Base-by-base conservation (phyloP, 1,140 invertebrate species). In the Prorops nasuta region DNA sequence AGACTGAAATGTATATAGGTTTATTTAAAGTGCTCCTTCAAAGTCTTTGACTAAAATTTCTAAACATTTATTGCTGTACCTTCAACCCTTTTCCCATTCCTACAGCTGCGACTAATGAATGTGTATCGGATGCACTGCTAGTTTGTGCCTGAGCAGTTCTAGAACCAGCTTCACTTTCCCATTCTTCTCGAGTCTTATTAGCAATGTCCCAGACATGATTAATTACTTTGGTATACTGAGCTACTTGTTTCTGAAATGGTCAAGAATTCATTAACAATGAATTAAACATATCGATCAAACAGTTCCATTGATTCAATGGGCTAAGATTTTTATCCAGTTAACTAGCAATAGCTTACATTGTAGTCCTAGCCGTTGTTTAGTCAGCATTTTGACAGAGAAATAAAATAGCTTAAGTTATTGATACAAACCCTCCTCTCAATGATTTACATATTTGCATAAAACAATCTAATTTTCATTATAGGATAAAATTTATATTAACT, bases 131-230 rank as follows among this genome's bases (percentile, higher is more conserved):
- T 44, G 88, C 79, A 51, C 87, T 92, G 42, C 88, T 93, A 1
- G 94, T 96, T 70, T 91, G 90, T 19, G 81, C 74, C 58, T 88
- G 86, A 41, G 90, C 84, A 22, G 88, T 84, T 76, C 93, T 82
- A 6, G 88, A 81, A 64, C 89, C 86, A 15, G 91, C 86, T 72
- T 96, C 93, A 44, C 89, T 92, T 74, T 97, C 94, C 92, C 94
- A 96, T 67, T 96, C 92, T 72, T 97, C 94, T 53, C 91, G 81
- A 3, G 90, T 86, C 67, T 92, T 92, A 49, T 87, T 92, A 16
- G 96, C 89, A 57, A 94, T 87, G 66, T 97, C 94, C 77, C 91
- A 83, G 14, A 97, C 85, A 77, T 96, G 91, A 40, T 86, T 89
- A 1, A 95, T 88, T 3, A 96, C 89, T 79, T 97, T 98, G 48